Percentiles rank a stretch among this genome's conserved stretches.
These are phyloP conservation scores for Motacilla alba DNA, from an alignment of 2,113 vertebrate genomes.

Conservation along the genomic window DNA sequence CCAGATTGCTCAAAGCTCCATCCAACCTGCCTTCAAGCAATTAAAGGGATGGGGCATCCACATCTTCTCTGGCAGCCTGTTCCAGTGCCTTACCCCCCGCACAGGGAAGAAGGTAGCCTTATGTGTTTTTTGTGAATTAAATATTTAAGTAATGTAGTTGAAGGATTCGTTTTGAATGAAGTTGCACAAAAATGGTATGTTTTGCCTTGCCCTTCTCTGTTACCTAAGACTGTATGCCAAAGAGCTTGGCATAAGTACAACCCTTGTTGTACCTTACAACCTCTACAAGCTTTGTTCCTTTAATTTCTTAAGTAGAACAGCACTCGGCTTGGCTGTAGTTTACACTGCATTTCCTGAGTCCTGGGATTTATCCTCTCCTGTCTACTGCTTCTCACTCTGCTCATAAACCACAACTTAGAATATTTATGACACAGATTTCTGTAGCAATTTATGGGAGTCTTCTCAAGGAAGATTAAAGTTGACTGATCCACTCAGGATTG, in stretches of 20 bases:
- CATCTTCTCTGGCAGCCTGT: neutral
- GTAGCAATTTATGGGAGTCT: neutral
- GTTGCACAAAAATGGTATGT: neutral
- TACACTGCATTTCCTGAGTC: neutral
- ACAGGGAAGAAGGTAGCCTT: neutral
- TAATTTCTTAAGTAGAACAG: neutral
- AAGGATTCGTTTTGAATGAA: neutral
- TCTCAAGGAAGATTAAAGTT: slow-evolving; percentile 14
- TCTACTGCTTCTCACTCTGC: neutral
- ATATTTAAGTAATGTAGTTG: neutral
- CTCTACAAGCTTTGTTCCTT: slow-evolving; percentile 8
- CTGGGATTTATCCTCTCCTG: slow-evolving; percentile 16
- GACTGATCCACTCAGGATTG: neutral
- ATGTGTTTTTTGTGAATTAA: neutral
- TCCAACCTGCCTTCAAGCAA: neutral
- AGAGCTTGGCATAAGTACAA: neutral
- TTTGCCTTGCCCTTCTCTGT: neutral
- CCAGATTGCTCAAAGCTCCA: neutral
- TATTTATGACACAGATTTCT: slow-evolving; percentile 22
- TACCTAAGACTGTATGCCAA: neutral
- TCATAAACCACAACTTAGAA: slow-evolving; percentile 6
- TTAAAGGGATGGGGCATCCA: neutral
- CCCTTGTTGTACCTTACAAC: neutral
- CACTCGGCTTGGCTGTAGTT: neutral
- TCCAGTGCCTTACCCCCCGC: neutral